A percentile compares a stretch with the other conserved stretches of the same genome.
Evolutionary conservation across 64 coral and sea anemone species (phyloP).

Genomic region (Montipora foliosa): DNA sequence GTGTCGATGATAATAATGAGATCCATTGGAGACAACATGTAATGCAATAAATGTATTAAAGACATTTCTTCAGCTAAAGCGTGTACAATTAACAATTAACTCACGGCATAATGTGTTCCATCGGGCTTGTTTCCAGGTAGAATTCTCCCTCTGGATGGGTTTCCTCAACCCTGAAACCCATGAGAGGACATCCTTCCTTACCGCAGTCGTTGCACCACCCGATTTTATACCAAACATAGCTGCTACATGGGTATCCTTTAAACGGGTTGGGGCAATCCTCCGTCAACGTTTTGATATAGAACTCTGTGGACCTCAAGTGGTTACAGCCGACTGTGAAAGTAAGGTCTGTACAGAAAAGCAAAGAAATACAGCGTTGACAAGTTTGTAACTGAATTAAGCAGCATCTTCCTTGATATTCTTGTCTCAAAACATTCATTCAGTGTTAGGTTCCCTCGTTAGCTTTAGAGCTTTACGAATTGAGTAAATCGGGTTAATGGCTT

Average conservation of each 20-base stretch:
- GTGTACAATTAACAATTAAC: neutral
- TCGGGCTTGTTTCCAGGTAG: slow-evolving; percentile 8
- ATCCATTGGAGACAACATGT: too few species aligned
- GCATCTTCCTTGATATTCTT: too few species aligned
- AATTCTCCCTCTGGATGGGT: slow-evolving; percentile 15
- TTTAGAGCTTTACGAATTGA: too few species aligned
- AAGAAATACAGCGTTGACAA: too few species aligned
- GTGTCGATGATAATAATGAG: too few species aligned
- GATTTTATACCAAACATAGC: neutral
- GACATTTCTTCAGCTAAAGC: too few species aligned
- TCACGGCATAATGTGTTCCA: slow-evolving; percentile 45
- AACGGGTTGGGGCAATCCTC: slow-evolving; percentile 3
- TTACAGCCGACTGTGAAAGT: neutral
- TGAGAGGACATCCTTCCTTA: neutral
- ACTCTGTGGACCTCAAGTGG: slow-evolving; percentile 39
- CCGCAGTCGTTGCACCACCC: slow-evolving; percentile 20
- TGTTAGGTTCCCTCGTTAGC: too few species aligned
- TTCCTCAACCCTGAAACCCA: slow-evolving; percentile 36
- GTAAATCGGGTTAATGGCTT: too few species aligned
- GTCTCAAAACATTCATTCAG: too few species aligned
- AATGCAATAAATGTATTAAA: too few species aligned
- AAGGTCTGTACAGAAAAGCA: neutral
- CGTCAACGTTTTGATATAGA: slow-evolving; percentile 8
- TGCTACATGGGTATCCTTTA: slow-evolving; percentile 35
- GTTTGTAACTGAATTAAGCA: too few species aligned